These are phyloP conservation scores for Atrichornis clamosus DNA, from an alignment of 2,113 vertebrate species.

Conservation along the genomic window DNA sequence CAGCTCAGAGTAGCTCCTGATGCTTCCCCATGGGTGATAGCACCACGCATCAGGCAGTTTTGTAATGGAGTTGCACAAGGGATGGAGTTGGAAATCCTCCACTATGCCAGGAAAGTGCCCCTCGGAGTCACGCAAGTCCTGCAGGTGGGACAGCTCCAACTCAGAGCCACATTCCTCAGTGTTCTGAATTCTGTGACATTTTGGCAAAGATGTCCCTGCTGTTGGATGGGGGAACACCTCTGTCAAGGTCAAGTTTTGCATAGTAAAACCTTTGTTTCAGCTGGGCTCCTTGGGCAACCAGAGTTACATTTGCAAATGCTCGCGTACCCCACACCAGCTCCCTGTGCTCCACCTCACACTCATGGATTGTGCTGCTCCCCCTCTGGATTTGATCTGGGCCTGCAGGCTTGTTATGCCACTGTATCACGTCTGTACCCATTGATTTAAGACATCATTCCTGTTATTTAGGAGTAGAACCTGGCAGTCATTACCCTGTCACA, in stretches of 20 bases:
- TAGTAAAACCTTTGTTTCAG: background rate
- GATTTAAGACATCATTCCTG: background rate
- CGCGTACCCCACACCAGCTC: background rate
- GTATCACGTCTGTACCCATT: background rate
- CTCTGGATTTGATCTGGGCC: background rate
- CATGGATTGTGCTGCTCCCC: background rate
- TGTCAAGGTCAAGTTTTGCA: background rate
- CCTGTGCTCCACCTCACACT: background rate
- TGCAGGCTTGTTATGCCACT: background rate
- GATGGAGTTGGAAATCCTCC: background rate
- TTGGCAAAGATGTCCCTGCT: background rate
- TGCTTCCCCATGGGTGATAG: background rate
- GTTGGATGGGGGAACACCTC: background rate
- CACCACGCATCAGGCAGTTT: background rate
- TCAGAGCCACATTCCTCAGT: background rate
- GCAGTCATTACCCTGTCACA: background rate
- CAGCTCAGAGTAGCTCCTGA: background rate
- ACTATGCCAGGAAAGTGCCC: background rate
- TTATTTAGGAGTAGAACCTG: background rate
- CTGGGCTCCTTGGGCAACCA: background rate
- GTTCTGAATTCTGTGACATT: background rate
- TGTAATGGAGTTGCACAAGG: background rate
- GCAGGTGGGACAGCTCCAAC: background rate
- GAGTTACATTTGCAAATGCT: background rate
- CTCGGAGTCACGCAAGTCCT: background rate